A percentile compares a stretch with the other conserved stretches of the same genome.
These are phyloP conservation scores for Phortica magna DNA, from an alignment of 2,888 invertebrate species.

Conservation along the genomic window DNA sequence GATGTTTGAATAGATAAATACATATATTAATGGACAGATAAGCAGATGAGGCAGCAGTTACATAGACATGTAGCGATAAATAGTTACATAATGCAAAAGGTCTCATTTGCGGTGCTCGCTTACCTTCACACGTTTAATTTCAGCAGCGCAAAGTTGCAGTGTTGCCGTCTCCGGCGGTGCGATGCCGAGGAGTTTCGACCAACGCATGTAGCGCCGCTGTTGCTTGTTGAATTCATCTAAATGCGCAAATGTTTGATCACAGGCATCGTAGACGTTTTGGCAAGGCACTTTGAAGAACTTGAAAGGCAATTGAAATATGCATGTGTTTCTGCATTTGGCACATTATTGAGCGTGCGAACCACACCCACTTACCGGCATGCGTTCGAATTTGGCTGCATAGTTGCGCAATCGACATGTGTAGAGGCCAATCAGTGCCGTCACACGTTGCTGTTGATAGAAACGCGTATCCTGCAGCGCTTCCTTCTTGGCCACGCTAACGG, in stretches of 20 bases:
- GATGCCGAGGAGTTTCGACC: slow-evolving; percentile 91
- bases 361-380: slow-evolving; percentile 62
- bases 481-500: slow-evolving; percentile 88
- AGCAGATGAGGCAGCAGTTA: neutral
- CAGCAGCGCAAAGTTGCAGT: slow-evolving; percentile 86
- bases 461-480: slow-evolving; percentile 92
- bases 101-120: slow-evolving; percentile 29
- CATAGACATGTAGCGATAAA: too few relatives aligned
- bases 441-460: slow-evolving; percentile 90
- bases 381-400: slow-evolving; percentile 86
- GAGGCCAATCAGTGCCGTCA: slow-evolving; percentile 88
- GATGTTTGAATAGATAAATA: neutral
- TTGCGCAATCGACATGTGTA: slow-evolving; percentile 89
- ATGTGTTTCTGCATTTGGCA: neutral
- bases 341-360: neutral
- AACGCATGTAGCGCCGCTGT: slow-evolving; percentile 84
- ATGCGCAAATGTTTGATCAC: slow-evolving; percentile 85
- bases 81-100: too few relatives aligned
- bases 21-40: neutral
- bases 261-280: slow-evolving; percentile 83
- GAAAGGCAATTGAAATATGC: neutral
- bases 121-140: slow-evolving; percentile 87
- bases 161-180: slow-evolving; percentile 90
- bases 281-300: slow-evolving; percentile 84
- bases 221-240: slow-evolving; percentile 84